Conservation (phyloP, 2,113 vertebrate genomes). For the Thermophis baileyi region DNA sequence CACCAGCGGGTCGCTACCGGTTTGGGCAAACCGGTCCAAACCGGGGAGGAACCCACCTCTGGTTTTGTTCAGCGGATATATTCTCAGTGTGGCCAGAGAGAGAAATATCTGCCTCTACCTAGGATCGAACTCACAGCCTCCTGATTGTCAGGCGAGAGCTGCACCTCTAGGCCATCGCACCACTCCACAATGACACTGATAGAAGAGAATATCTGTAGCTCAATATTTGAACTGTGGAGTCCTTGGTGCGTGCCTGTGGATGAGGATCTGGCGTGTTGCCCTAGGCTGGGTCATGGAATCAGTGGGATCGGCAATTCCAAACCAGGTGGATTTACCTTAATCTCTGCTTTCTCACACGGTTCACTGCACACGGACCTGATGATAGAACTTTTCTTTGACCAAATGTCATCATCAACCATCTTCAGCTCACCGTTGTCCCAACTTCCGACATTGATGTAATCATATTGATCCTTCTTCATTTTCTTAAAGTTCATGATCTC, state of each 20-base stretch:
- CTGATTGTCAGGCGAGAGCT: too few relatives aligned
- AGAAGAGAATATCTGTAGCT: not conserved
- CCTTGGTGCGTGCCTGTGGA: not conserved
- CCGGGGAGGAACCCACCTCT: too few relatives aligned
- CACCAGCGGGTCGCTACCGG: too few relatives aligned
- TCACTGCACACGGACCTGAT: slow-evolving; percentile 97
- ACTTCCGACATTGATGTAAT: slow-evolving; percentile 95
- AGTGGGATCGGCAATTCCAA: not conserved
- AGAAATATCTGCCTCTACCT: too few relatives aligned
- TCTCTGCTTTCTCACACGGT: slow-evolving; percentile 95
- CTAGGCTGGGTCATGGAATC: not conserved
- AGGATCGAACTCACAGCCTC: too few relatives aligned
- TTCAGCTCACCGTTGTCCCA: slow-evolving; percentile 96
- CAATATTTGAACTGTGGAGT: not conserved
- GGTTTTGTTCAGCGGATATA: too few relatives aligned
- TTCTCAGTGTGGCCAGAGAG: too few relatives aligned
- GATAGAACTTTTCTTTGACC: slow-evolving; percentile 83
- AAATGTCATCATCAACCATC: slow-evolving; percentile 94
- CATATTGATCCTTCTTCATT: slow-evolving; percentile 95
- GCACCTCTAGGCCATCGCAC: too few relatives aligned
- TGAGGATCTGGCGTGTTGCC: not conserved
- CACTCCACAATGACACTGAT: not conserved
- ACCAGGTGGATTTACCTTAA: slow-evolving; percentile 80
- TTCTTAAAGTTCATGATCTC: slow-evolving; percentile 99
- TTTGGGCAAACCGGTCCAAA: too few relatives aligned